Base-by-base conservation (phyloP, 2,113 vertebrate species). In the Chascanopsetta lugubris region DNA sequence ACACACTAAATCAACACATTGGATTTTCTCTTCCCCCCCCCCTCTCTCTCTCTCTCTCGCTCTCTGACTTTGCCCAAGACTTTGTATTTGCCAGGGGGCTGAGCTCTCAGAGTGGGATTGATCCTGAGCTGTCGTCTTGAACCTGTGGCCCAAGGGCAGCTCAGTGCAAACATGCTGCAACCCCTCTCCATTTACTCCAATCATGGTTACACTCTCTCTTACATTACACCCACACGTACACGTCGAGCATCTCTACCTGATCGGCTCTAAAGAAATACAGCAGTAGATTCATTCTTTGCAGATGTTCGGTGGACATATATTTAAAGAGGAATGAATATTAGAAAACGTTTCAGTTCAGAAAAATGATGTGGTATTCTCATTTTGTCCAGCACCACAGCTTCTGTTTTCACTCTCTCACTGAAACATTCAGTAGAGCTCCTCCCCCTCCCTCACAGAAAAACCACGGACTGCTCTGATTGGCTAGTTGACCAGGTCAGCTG, bases 41-140 rank as follows among this genome's bases (percentile, higher is more conserved):
- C 12, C 32, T 34, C 32, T 34, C 32, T 34, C 51, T 79, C 30
- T 61, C 45, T 10, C 48, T 68, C 17, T 68, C 55, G 73, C 43
- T 65, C 55, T 75, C 66, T 74, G 54, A 71, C 66, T 80, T 77
- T 76, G 29, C 32, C 42, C 68, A 78, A n/a, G 54, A 77, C 74
- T 81, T 88, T 79, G 67, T 84, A 84, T 88, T 87, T 85, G 84
- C 77, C 69, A 32, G 56, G 75, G 70, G 83, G 29, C 66, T 77
- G 74, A 81, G 78, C 74, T 88, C 81, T 85, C 74, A 81, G 82
- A 80, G 84, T 49, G 40, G 85, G 88, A 90, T 86, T 88, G 88
- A 90, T 91, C 83, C 80, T 77, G 80, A 85, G 83, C 77, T 73
- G 61, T 78, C 26, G 50, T 88, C 80, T 87, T 86, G 88, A 89